phyloP scores from a whole-genome alignment of 2,113 vertebrate species.

The Anthoscopus minutus region DNA sequence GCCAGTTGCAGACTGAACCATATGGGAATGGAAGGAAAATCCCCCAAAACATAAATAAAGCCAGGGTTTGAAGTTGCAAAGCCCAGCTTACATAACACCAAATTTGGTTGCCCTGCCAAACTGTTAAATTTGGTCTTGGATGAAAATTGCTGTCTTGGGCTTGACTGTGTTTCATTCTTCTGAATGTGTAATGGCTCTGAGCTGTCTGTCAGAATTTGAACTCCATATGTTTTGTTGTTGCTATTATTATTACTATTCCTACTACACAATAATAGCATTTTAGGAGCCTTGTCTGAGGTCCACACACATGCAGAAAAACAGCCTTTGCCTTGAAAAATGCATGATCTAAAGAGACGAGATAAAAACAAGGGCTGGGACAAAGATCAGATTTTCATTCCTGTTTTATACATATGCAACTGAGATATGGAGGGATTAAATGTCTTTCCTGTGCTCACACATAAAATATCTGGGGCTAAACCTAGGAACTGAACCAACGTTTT shows the following conservation, averaged over 20 bases:
- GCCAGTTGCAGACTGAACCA: background rate
- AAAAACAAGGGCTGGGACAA: background rate
- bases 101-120: background rate
- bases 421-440: conserved; percentile 37
- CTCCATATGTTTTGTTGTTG: background rate
- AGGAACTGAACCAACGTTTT: background rate
- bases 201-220: background rate
- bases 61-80: background rate
- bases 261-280: background rate
- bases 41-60: background rate
- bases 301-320: background rate
- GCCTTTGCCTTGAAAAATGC: background rate
- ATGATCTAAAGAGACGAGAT: background rate
- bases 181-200: background rate
- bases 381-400: background rate
- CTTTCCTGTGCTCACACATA: conserved; percentile 29
- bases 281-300: background rate
- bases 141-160: background rate
- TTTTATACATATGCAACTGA: conserved; percentile 20
- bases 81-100: background rate
- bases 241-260: background rate
- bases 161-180: background rate
- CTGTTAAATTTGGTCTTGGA: background rate
- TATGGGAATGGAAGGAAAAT: background rate
- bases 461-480: conserved; percentile 40